phyloP scores from a whole-genome alignment of 2,888 invertebrate genomes.

The Zonitis immaculata region DNA sequence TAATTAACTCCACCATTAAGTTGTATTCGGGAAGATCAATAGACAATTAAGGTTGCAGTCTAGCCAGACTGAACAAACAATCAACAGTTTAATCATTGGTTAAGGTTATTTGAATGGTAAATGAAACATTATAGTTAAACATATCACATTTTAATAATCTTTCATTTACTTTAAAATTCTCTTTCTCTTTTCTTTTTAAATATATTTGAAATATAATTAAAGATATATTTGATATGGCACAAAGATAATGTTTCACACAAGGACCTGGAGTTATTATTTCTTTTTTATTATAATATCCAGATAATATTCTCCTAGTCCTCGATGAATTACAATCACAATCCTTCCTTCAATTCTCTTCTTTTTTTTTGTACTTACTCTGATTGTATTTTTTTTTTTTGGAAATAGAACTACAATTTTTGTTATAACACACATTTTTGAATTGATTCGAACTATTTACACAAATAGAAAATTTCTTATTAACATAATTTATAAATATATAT shows the following conservation, averaged over 20 bases:
- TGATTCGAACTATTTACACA: slow-evolving; percentile 42
- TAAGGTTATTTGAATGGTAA: slow-evolving; percentile 8
- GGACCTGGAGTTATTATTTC: slow-evolving; percentile 10
- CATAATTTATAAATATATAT: too few relatives aligned
- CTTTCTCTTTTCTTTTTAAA: slow-evolving; percentile 21
- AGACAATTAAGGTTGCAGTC: too few relatives aligned
- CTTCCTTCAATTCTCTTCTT: neutral
- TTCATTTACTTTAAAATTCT: slow-evolving; percentile 24
- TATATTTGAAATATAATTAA: slow-evolving; percentile 24
- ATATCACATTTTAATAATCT: slow-evolving; percentile 43
- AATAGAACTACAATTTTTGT: slow-evolving; percentile 31
- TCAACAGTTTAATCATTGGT: too few relatives aligned
- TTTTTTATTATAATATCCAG: slow-evolving; percentile 10
- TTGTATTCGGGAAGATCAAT: too few relatives aligned
- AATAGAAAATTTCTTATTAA: too few relatives aligned
- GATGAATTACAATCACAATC: slow-evolving; percentile 22
- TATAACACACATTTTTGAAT: slow-evolving; percentile 26
- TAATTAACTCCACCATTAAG: too few relatives aligned
- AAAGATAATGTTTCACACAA: slow-evolving; percentile 25
- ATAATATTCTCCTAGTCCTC: slow-evolving; percentile 9
- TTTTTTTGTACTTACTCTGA: slow-evolving; percentile 31
- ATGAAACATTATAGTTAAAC: slow-evolving; percentile 34
- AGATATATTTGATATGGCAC: slow-evolving; percentile 27
- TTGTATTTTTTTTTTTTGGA: too few relatives aligned
- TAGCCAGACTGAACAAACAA: neutral